Base-by-base conservation (phyloP, 2,888 invertebrate genomes). In the Mythimna lalbum region DNA sequence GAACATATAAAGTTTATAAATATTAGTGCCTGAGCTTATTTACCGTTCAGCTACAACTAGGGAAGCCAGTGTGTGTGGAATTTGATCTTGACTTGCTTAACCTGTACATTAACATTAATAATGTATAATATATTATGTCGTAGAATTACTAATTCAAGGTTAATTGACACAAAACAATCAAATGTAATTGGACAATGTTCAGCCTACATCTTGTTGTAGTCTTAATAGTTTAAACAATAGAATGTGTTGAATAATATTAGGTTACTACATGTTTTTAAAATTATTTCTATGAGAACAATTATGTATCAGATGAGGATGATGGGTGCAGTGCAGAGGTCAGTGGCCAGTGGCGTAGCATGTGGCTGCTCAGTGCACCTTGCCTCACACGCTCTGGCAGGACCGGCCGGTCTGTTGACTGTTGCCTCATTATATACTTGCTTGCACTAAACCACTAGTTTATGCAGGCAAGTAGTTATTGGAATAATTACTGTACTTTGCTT, bases 11-110 rank as follows among this genome's bases (percentile, higher is more conserved):
- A 57, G n/a, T 49, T 27, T 63, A 72, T 33, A 60, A 53, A 57
- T 53, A 56, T 47, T 61, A 21, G 80, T 69, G 61, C 64, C 62
- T 65, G 76, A 80, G 69, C 47, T 52, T 52, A 74, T 61, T 39
- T 62, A 52, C 47, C 67, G 47, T 33, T 33, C 17, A 9, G 1
- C 33, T 31, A 14, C 21, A 10, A 7, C 39, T 47, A 14, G 57
- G 47, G 61, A 60, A 19, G 43, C 47, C 33, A n/a, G 43, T n/a
- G 57, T 39, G 17, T 64, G 52, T 75, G 52, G 36, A 60, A 23
- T 60, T 59, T 81, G 81, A 27, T 65, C 64, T 81, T 78, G 57
- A 62, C 72, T 78, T 78, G 57, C 47, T 56, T 72, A 59, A 68
- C 81, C 67, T 71, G 47, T 47, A 31, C 31, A 69, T 62, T 53